Evolutionary conservation across 2,888 invertebrate species (phyloP).

Genomic region (Yponomeuta cagnagella): DNA sequence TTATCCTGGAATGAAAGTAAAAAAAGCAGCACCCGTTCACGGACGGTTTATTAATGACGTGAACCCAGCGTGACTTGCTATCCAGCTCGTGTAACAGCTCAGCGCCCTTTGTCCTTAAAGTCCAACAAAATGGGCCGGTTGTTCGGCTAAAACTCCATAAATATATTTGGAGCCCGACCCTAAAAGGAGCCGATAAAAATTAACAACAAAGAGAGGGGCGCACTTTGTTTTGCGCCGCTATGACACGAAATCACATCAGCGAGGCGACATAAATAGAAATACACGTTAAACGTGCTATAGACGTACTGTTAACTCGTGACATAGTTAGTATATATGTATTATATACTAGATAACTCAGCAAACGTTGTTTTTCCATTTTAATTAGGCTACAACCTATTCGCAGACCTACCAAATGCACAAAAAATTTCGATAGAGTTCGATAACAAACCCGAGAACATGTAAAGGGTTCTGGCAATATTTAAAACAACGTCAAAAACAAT

Average conservation of each 20-base stretch:
- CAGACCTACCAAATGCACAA: too few relatives aligned
- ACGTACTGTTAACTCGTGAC: too few relatives aligned
- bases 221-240: not conserved
- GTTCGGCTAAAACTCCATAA: slow-evolving; percentile 4
- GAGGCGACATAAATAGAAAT: not conserved
- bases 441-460: too few relatives aligned
- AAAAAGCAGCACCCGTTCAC: not conserved
- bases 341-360: too few relatives aligned
- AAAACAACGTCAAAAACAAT: too few relatives aligned
- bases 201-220: not conserved
- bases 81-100: not conserved
- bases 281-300: too few relatives aligned
- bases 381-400: too few relatives aligned
- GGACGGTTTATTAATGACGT: slow-evolving; percentile 4
- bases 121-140: slow-evolving; percentile 4
- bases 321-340: too few relatives aligned
- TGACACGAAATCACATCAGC: not conserved
- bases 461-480: too few relatives aligned
- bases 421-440: too few relatives aligned
- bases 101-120: slow-evolving; percentile 4
- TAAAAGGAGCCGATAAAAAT: slow-evolving; percentile 5
- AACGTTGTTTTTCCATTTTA: too few relatives aligned
- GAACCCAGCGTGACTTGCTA: not conserved
- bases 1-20: not conserved
- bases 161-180: not conserved